Evolutionary conservation across 2,113 vertebrate species (phyloP).

Genomic region (Triplophysa tibetana): DNA sequence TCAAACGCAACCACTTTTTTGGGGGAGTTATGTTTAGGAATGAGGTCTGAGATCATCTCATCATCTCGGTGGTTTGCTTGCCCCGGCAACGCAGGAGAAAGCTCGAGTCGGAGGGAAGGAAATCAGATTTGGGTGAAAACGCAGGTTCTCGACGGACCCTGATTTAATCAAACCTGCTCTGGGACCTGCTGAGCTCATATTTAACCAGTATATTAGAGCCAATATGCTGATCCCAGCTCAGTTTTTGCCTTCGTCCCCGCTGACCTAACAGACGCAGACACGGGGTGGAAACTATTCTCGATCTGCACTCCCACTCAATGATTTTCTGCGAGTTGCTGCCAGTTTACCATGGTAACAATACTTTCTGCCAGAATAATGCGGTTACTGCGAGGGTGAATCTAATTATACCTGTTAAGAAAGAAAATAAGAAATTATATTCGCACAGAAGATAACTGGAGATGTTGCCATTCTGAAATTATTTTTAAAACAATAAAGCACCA

Average conservation of each 20-base stretch:
- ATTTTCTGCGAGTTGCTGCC: conserved; percentile 15
- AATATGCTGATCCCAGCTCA: conserved; percentile 46
- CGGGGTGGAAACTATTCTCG: conserved; percentile 20
- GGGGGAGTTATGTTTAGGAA: conserved; percentile 29
- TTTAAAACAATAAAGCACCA: too few relatives aligned
- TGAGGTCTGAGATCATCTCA: conserved; percentile 26
- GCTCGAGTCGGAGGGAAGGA: conserved; percentile 38
- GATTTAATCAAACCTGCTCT: conserved; percentile 53
- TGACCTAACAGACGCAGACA: conserved; percentile 3
- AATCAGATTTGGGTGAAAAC: conserved; percentile 57
- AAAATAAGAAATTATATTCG: too few relatives aligned
- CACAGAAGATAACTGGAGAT: too few relatives aligned
- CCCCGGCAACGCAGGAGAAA: neutral
- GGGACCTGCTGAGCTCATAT: conserved; percentile 45
- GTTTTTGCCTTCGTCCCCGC: conserved; percentile 15
- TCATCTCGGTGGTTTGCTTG: conserved; percentile 16
- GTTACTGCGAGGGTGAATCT: neutral
- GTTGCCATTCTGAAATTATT: too few relatives aligned
- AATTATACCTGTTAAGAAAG: too few relatives aligned
- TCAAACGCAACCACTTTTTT: neutral
- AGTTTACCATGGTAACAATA: conserved; percentile 21
- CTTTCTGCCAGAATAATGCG: neutral
- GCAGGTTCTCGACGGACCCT: conserved; percentile 47
- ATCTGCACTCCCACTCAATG: conserved; percentile 35
- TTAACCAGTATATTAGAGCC: conserved; percentile 39